Percentiles rank a stretch among this genome's conserved stretches.
phyloP scores from a whole-genome alignment of 1,140 invertebrate species.

The Hesperophylax magnus region DNA sequence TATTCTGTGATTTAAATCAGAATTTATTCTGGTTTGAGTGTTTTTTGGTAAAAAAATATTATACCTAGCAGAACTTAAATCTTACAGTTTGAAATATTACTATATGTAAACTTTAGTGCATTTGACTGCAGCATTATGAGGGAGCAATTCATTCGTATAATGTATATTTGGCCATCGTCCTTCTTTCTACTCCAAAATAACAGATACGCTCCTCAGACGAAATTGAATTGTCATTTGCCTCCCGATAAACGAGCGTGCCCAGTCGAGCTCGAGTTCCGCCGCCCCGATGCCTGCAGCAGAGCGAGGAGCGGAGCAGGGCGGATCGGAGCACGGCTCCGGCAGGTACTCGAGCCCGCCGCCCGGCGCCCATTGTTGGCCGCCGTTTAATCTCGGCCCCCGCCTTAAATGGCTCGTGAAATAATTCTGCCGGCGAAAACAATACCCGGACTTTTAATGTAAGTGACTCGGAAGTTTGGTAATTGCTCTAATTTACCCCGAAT shows the following conservation, averaged over 20 bases:
- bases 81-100: no score
- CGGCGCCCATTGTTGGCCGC: slow-evolving; percentile 25
- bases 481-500: slow-evolving; percentile 55
- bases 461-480: slow-evolving; percentile 56
- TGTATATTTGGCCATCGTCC: no score
- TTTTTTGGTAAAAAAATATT: no score
- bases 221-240: slow-evolving; percentile 5
- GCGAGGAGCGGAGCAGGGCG: not conserved
- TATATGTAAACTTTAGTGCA: no score
- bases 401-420: slow-evolving; percentile 55
- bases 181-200: no score
- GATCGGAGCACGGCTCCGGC: slow-evolving; percentile 15
- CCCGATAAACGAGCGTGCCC: slow-evolving; percentile 6
- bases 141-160: no score
- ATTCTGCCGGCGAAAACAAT: slow-evolving; percentile 54
- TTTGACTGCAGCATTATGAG: no score
- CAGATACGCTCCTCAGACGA: not conserved
- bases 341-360: not conserved
- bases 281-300: not conserved
- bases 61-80: no score
- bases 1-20: no score
- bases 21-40: no score
- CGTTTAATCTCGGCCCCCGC: slow-evolving; percentile 40
- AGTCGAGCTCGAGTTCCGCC: not conserved
- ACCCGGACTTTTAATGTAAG: slow-evolving; percentile 53